These are phyloP conservation scores for Callyntrura guangdongensis DNA, from an alignment of 2,888 invertebrate genomes.

Conservation along the genomic window DNA sequence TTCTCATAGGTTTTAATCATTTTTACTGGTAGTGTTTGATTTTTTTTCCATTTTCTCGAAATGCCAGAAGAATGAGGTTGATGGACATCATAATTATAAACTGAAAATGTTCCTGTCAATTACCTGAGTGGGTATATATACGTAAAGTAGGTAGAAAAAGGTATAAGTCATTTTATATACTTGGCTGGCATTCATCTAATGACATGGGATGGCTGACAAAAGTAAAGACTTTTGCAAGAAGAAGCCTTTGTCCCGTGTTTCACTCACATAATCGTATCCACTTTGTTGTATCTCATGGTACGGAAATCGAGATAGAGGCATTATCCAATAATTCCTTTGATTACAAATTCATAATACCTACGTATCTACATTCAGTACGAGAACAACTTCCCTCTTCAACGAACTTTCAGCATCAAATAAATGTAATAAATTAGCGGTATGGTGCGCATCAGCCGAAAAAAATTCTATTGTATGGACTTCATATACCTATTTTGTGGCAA, in stretches of 20 bases:
- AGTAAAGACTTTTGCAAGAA: not conserved
- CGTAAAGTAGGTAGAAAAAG: not conserved
- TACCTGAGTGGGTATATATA: not conserved
- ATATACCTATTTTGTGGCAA: no score
- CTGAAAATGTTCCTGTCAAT: not conserved
- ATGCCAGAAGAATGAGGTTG: constrained; percentile 31
- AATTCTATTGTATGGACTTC: no score
- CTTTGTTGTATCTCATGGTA: not conserved
- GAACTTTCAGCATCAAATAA: no score
- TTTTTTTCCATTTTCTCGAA: constrained; percentile 30
- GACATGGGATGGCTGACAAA: not conserved
- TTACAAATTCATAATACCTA: not conserved
- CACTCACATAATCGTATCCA: not conserved
- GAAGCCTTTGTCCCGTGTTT: not conserved
- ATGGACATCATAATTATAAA: constrained; percentile 28
- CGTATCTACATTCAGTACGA: not conserved
- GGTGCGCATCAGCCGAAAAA: no score
- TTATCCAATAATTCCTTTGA: constrained; percentile 4
- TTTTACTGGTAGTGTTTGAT: constrained; percentile 12
- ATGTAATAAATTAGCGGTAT: no score
- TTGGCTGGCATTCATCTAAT: constrained; percentile 30
- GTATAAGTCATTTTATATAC: constrained; percentile 22
- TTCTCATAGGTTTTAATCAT: no score
- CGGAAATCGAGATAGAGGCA: not conserved
- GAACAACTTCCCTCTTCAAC: no score